Evolutionary conservation across 2,888 invertebrate species (phyloP), one percentile per base, ranked within the genome.

Genomic region (Xestia ashworthii): DNA sequence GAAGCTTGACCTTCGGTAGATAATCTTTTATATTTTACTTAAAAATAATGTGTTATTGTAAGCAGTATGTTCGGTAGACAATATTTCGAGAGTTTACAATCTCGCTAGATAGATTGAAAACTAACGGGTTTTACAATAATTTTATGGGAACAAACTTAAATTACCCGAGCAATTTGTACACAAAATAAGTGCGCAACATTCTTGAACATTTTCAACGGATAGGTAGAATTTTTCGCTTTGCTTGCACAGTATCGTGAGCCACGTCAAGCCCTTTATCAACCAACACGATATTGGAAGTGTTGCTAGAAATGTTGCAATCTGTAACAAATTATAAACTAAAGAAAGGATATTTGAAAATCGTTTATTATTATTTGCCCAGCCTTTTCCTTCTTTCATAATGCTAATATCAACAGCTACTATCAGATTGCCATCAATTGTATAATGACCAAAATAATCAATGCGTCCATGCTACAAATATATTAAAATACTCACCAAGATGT

Each of bases 141-240:
- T n/a, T n/a, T n/a, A n/a, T n/a, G n/a, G n/a, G n/a, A n/a, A n/a
- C n/a, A n/a, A n/a, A n/a, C n/a, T n/a, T 32, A 32, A 32, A 22
- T 50, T 53, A 53, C 70, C 44, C 19, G 58, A 44, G 25, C 19
- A 22, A 58, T 25, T 44, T 32, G 58, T 46, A 12, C 32, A 32
- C 19, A 70, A 58, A 25, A 58, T 32, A 19, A 58, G 1, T 11
- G 25, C 55, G 12, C 70, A 55, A 25, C 41, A 25, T 25, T 70
- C 55, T 58, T 19, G 70, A 25, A 44, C 25, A 58, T 11, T 41
- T 55, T 58, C 25, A 41, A 58, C 25, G 8, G 70, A 12, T 19
- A n/a, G 1, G 55, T 70, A 44, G 19, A 70, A 58, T 70, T 70
- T 41, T 41, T 69, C 55, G 25, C 55, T 44, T 19, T 55, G 70